phyloP scores from a whole-genome alignment of 1,140 invertebrate genomes.

The Apis mellifera region DNA sequence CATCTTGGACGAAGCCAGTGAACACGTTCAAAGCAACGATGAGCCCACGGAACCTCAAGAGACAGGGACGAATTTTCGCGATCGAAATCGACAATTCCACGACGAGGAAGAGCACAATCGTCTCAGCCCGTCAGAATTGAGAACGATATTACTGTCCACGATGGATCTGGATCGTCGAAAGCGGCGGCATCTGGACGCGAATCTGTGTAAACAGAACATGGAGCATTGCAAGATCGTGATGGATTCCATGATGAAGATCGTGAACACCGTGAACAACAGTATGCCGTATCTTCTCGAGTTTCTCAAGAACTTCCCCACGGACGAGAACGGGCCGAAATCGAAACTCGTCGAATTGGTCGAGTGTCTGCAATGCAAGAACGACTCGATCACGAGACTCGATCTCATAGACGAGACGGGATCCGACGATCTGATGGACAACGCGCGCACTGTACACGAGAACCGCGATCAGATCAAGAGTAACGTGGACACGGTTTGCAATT shows the following conservation, averaged over 20 bases:
- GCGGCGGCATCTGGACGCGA: not conserved
- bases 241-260: constrained; percentile 8
- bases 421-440: not conserved
- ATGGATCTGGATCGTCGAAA: not conserved
- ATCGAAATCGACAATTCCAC: not conserved
- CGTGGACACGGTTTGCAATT: not conserved
- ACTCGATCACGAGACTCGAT: not conserved
- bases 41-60: not conserved
- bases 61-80: not conserved
- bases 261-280: not conserved
- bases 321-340: not conserved
- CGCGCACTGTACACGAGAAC: not conserved
- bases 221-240: constrained; percentile 26
- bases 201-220: not conserved
- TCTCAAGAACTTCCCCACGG: not conserved
- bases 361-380: constrained; percentile 42
- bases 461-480: constrained; percentile 5
- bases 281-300: not conserved
- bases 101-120: not conserved
- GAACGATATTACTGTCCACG: not conserved
- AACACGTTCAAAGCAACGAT: too few relatives aligned
- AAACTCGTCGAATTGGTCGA: constrained; percentile 22
- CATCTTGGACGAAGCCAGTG: too few relatives aligned
- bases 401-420: not conserved
- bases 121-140: not conserved